Evolutionary conservation across 2,888 invertebrate species (phyloP).

Genomic region (Andrena haemorrhoa): DNA sequence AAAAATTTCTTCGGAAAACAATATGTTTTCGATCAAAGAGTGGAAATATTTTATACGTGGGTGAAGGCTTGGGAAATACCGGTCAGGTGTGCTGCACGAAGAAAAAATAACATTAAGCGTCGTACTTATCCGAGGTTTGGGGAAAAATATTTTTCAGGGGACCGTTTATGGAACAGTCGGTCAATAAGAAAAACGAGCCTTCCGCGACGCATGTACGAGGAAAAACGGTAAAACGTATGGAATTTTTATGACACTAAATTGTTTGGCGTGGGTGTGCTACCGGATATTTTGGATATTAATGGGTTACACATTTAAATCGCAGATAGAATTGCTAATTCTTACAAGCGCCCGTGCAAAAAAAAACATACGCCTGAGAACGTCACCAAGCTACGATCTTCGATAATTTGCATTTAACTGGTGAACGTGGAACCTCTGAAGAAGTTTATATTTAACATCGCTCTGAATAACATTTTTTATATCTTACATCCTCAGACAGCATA

Average conservation of each 20-base stretch:
- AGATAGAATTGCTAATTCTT: constrained; percentile 10
- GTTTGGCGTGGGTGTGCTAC: background rate
- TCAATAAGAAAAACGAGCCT: background rate
- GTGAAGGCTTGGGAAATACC: background rate
- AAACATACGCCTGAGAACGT: background rate
- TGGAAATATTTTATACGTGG: background rate
- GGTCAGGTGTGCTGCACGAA: background rate
- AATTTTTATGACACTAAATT: constrained; percentile 13
- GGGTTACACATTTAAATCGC: background rate
- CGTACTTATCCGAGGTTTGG: background rate
- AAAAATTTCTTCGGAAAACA: background rate
- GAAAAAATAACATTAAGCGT: background rate
- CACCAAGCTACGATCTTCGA: background rate
- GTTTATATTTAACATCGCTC: background rate
- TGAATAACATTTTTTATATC: background rate
- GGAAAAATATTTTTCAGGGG: constrained; percentile 30
- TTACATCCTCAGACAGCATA: background rate
- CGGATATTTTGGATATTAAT: background rate
- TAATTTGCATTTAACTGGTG: background rate
- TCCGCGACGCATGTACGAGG: background rate
- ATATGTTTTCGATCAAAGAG: background rate
- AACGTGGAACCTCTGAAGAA: no score
- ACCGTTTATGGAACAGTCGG: background rate
- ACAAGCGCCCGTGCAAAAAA: background rate
- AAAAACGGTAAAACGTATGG: background rate